phyloP scores from a whole-genome alignment of 2,888 invertebrate species.

The Cryptocephalus moraei region DNA sequence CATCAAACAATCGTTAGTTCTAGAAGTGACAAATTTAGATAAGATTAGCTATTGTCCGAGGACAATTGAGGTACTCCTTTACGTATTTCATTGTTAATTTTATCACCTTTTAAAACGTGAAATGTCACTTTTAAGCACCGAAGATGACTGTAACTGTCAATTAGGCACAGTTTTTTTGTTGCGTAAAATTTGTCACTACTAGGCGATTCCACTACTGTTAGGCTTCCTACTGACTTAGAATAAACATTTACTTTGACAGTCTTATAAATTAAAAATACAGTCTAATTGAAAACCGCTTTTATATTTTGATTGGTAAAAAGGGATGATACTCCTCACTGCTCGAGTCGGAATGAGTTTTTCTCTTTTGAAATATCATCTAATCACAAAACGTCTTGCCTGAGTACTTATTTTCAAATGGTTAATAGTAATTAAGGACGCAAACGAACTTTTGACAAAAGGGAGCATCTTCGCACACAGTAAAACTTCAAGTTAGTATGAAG shows the following conservation, averaged over 20 bases:
- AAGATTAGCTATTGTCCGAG: too few relatives aligned
- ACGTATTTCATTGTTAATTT: too few relatives aligned
- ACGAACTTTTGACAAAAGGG: too few relatives aligned
- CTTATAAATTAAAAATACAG: constrained; percentile 18
- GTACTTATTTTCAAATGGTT: neutral
- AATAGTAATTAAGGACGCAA: too few relatives aligned
- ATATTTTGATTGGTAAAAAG: neutral
- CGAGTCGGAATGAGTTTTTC: neutral
- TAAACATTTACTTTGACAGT: constrained; percentile 19
- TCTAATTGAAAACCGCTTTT: constrained; percentile 3
- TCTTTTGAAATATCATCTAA: neutral
- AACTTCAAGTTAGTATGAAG: too few relatives aligned
- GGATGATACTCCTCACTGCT: too few relatives aligned
- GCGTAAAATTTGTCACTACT: neutral
- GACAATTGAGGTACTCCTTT: too few relatives aligned
- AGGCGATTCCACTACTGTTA: constrained; percentile 8
- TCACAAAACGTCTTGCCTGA: constrained; percentile 2
- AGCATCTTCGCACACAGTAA: too few relatives aligned
- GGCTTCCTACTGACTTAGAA: constrained; percentile 24
- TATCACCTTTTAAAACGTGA: too few relatives aligned
- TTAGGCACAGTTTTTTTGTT: constrained; percentile 1
- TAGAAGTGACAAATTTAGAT: too few relatives aligned
- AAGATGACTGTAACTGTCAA: too few relatives aligned
- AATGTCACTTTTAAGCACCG: too few relatives aligned
- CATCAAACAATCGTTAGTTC: neutral